These are phyloP conservation scores for Musca vetustissima DNA, from an alignment of 1,140 invertebrate genomes.

Conservation along the genomic window DNA sequence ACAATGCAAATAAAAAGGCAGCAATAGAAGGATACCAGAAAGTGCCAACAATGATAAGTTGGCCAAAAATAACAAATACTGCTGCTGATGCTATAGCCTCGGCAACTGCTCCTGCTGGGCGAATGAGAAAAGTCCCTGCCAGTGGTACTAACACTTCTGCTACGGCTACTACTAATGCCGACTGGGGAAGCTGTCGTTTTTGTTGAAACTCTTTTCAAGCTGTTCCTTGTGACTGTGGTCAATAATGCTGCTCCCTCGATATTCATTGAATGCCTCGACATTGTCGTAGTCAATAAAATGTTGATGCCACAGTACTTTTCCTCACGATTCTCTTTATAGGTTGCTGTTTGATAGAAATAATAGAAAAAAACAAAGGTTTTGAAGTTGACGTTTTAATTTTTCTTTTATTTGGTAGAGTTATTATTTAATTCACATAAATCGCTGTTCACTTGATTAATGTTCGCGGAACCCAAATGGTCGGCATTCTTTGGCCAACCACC, in stretches of 20 bases:
- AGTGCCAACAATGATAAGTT: conserved; percentile 8
- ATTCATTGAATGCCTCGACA: neutral
- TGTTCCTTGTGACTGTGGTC: neutral
- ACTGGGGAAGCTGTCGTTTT: neutral
- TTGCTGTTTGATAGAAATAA: no score
- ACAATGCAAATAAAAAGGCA: conserved; percentile 5
- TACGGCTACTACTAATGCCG: neutral
- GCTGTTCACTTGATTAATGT: no score
- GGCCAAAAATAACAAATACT: neutral
- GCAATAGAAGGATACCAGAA: conserved; percentile 13
- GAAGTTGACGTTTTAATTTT: no score
- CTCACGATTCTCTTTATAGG: no score
- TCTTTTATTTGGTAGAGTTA: no score
- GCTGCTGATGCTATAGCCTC: neutral
- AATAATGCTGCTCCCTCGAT: neutral
- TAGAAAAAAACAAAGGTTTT: no score
- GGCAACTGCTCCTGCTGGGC: neutral
- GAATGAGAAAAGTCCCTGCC: neutral
- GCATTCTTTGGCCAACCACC: no score
- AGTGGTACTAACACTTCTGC: neutral
- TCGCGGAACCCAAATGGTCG: no score
- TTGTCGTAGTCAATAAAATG: no score
- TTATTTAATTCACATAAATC: no score
- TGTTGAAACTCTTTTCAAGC: neutral
- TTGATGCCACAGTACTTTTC: no score